Conservation (phyloP, 2,113 vertebrate genomes). For the Pelobates fuscus region DNA sequence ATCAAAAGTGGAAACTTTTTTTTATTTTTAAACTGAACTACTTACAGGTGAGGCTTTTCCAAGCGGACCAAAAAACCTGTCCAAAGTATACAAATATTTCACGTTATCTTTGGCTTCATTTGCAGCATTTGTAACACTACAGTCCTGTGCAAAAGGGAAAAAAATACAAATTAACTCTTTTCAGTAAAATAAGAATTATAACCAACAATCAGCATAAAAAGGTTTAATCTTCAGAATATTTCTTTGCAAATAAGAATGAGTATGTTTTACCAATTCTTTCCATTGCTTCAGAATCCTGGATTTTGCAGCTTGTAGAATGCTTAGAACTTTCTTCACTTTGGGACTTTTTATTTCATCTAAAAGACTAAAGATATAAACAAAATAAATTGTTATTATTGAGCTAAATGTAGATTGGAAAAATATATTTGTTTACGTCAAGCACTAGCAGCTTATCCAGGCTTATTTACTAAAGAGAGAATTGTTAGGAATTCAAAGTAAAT, state of each 20-base stretch:
- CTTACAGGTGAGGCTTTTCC: slow-evolving; percentile 72
- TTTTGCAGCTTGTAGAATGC: slow-evolving; percentile 75
- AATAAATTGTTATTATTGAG: slow-evolving; percentile 7
- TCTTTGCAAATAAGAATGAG: not conserved
- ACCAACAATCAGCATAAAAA: not conserved
- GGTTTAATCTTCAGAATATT: not conserved
- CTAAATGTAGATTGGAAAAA: not conserved
- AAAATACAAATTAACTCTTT: too few relatives aligned
- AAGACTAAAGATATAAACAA: slow-evolving; percentile 66
- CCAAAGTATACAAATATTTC: slow-evolving; percentile 73
- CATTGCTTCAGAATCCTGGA: slow-evolving; percentile 71
- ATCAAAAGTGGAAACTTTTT: too few relatives aligned
- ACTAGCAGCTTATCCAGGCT: too few relatives aligned
- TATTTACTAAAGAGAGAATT: too few relatives aligned
- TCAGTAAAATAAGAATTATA: too few relatives aligned
- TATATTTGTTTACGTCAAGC: too few relatives aligned
- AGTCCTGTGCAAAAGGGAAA: slow-evolving; percentile 61
- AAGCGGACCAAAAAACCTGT: slow-evolving; percentile 72
- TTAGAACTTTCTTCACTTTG: slow-evolving; percentile 75
- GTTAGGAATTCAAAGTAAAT: too few relatives aligned
- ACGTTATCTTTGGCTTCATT: slow-evolving; percentile 84
- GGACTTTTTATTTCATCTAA: slow-evolving; percentile 77
- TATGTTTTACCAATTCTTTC: slow-evolving; percentile 73
- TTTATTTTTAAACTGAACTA: slow-evolving; percentile 3
- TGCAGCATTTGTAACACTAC: slow-evolving; percentile 70